phyloP scores from a whole-genome alignment of 2,797 vertebrate species.

The Ceryle rudis region DNA sequence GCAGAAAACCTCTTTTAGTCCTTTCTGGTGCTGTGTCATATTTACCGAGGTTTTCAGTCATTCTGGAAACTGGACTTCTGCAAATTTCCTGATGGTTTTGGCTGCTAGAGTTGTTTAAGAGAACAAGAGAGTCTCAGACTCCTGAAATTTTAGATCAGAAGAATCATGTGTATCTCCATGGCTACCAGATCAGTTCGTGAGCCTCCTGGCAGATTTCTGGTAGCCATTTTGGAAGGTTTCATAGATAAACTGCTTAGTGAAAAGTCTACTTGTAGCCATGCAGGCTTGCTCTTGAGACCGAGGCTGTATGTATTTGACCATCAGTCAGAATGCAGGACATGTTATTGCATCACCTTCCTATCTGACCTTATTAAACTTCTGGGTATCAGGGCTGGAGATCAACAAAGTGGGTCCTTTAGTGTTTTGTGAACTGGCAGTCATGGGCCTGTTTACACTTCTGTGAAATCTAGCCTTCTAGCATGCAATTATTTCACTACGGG shows the following conservation, averaged over 20 bases:
- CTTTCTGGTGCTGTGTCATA: background rate
- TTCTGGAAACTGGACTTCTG: background rate
- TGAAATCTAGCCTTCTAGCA: background rate
- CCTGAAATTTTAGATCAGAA: constrained; percentile 54
- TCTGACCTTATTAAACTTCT: background rate
- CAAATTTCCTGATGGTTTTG: background rate
- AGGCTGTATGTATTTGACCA: background rate
- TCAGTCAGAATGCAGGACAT: background rate
- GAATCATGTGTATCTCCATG: constrained; percentile 51
- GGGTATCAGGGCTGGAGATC: background rate
- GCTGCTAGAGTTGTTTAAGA: constrained; percentile 8
- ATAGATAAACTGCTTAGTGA: background rate
- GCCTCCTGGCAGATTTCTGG: constrained; percentile 26
- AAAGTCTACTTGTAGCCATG: background rate
- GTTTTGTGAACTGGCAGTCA: background rate
- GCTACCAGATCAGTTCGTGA: constrained; percentile 43
- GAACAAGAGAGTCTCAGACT: constrained; percentile 47
- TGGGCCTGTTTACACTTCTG: background rate
- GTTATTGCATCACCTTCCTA: background rate
- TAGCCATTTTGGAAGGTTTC: constrained; percentile 31
- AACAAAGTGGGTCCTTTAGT: background rate
- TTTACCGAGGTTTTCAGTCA: constrained; percentile 3
- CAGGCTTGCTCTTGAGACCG: background rate
- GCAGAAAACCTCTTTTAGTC: background rate
- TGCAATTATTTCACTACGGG: background rate